Evolutionary conservation across 30 jellyfish, hydroid and myxozoan genomes (phyloP).

Genomic region (Cassiopea andromeda): DNA sequence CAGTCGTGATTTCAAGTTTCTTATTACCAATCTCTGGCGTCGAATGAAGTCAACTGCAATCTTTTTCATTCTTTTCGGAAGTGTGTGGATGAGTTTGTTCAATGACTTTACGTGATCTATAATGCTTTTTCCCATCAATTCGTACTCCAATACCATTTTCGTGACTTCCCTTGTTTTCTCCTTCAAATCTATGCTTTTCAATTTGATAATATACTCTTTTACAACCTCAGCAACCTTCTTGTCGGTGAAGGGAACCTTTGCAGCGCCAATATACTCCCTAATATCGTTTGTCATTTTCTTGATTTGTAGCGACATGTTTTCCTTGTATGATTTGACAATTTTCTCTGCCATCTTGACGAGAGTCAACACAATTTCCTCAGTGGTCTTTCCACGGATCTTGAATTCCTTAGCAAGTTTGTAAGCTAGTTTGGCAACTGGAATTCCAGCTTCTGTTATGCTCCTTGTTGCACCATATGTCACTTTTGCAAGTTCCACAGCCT

Average conservation of each 20-base stretch:
- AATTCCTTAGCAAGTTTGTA: constrained; percentile 85
- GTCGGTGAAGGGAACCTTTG: constrained; percentile 81
- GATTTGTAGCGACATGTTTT: constrained; percentile 33
- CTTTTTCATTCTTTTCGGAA: constrained; percentile 72
- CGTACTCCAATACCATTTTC: constrained; percentile 49
- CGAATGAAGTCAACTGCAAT: constrained; percentile 30
- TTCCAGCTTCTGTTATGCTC: constrained; percentile 79
- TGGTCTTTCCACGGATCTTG: constrained; percentile 89
- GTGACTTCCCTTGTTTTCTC: constrained; percentile 53
- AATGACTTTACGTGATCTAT: constrained; percentile 47
- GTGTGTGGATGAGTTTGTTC: constrained; percentile 35
- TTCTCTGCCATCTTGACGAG: constrained; percentile 20
- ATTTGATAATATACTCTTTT: constrained; percentile 24
- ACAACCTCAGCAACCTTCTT: constrained; percentile 64
- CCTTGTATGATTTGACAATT: constrained; percentile 42
- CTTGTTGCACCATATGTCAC: constrained; percentile 54
- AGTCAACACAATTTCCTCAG: constrained; percentile 66
- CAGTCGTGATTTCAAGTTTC: constrained; percentile 25
- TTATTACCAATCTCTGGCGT: constrained; percentile 20
- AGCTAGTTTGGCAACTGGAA: constrained; percentile 88
- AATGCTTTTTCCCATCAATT: constrained; percentile 67
- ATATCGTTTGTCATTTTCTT: constrained; percentile 23
- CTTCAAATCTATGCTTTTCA: constrained; percentile 44
- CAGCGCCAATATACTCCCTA: constrained; percentile 29
- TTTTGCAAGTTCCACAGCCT: constrained; percentile 23